Evolutionary conservation across 2,888 invertebrate genomes (phyloP), one percentile per base, ranked within the genome.

Genomic region (Troilus luridus): DNA sequence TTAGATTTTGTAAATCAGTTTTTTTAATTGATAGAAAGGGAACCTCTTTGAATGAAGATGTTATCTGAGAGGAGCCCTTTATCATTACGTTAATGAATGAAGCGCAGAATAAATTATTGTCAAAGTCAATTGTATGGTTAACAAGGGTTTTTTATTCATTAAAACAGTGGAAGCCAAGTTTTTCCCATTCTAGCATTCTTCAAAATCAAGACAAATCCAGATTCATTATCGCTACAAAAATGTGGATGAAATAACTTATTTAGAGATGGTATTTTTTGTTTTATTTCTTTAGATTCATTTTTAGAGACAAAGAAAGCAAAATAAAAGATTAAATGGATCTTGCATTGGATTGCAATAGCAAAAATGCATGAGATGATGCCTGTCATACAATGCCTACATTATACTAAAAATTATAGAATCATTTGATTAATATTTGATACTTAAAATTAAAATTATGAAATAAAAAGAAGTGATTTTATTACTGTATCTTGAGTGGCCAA

Each of bases 401-500:
- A 41, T 5, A 41, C 27, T 72, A 8, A 6, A 24, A 72, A 0
- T 72, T 2, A 72, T 14, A 27, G 11, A 27, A 72, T 14, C 72
- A 72, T 27, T 11, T 12, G 0, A 72, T 14, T 72, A 72, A 72
- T 10, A 72, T 27, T 72, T 27, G 1, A 19, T 41, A 3, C 10
- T 54, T 81, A 17, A n/a, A 19, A 41, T 7, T 41, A 41, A 72
- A 7, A 72, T 14, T 27, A 72, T 24, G 9, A 81, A 81, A 81
- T 17, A 85, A 58, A 56, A 85, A 67, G n/a, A 7, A 10, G 6
- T 67, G 12, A 12, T 27, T 10, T 85, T 85, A 56, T 91, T 91
- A 98, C 97, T 89, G 97, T 97, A 94, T 97, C 97, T 93, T 97
- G 96, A 8, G 97, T 97, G 17, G 99, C 98, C 89, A 99, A 95